phyloP scores from a whole-genome alignment of 2,888 invertebrate species.

The Sclerodermus sp. region DNA sequence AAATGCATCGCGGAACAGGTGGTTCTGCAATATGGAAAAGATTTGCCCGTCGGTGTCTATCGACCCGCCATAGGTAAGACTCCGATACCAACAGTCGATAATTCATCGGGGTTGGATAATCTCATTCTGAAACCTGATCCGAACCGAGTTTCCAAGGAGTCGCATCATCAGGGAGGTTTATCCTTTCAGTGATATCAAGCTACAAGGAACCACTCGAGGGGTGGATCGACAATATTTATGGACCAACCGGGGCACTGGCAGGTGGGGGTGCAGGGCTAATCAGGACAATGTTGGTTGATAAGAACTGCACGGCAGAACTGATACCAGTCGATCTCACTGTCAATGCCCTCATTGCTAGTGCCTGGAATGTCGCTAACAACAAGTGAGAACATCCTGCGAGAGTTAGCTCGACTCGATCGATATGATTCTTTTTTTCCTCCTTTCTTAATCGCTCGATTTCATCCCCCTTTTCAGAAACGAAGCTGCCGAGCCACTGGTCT shows the following conservation, averaged over 20 bases:
- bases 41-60: slow-evolving; percentile 80
- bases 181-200: slow-evolving; percentile 66
- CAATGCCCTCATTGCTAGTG: slow-evolving; percentile 78
- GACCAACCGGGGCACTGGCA: slow-evolving; percentile 76
- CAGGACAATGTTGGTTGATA: slow-evolving; percentile 73
- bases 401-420: not conserved
- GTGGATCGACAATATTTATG: slow-evolving; percentile 91
- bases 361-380: slow-evolving; percentile 69
- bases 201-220: slow-evolving; percentile 76
- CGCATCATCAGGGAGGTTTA: too few relatives aligned
- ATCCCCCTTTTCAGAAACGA: too few relatives aligned
- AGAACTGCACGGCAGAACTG: slow-evolving; percentile 73
- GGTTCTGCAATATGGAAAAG: slow-evolving; percentile 66
- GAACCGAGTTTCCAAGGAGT: too few relatives aligned
- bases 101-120: not conserved
- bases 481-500: slow-evolving; percentile 66
- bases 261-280: slow-evolving; percentile 79
- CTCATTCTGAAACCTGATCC: too few relatives aligned
- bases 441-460: too few relatives aligned
- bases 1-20: slow-evolving; percentile 86
- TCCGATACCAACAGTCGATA: not conserved
- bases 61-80: slow-evolving; percentile 79
- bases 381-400: not conserved
- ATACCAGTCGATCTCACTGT: slow-evolving; percentile 83
- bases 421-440: too few relatives aligned